Conservation (phyloP, 2,113 vertebrate species). For the Buteo buteo region DNA sequence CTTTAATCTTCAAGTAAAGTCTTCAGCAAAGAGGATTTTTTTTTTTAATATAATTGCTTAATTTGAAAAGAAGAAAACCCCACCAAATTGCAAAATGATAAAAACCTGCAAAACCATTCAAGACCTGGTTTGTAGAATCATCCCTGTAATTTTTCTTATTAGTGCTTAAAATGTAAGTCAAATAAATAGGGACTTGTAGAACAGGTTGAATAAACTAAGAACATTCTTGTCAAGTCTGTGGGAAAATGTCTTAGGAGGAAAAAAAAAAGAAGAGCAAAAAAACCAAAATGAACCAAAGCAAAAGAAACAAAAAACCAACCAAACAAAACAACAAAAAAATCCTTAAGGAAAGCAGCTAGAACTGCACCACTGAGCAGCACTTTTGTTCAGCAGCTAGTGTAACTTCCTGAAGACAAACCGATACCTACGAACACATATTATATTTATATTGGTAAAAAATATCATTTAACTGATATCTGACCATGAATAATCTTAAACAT, state of each 20-base stretch:
- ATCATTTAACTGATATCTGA: neutral
- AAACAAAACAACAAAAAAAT: no score
- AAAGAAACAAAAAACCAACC: no score
- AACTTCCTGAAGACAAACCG: neutral
- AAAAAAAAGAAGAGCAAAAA: no score
- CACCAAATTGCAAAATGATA: neutral
- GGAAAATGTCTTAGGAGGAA: neutral
- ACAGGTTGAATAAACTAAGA: neutral
- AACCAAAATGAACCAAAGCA: no score
- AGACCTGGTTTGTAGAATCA: neutral
- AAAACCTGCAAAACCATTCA: neutral
- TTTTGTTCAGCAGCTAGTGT: neutral
- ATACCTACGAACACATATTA: neutral
- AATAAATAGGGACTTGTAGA: neutral
- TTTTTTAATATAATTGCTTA: neutral
- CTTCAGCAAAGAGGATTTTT: neutral
- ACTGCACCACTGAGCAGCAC: neutral
- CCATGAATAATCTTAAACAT: neutral
- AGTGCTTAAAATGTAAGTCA: neutral
- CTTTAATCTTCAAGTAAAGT: neutral
- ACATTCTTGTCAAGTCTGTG: neutral
- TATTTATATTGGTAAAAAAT: neutral
- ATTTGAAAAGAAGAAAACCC: neutral
- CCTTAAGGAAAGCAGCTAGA: neutral
- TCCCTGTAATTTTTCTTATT: neutral